phyloP scores from a whole-genome alignment of 2,113 vertebrate species.

The Nettapus auritus region DNA sequence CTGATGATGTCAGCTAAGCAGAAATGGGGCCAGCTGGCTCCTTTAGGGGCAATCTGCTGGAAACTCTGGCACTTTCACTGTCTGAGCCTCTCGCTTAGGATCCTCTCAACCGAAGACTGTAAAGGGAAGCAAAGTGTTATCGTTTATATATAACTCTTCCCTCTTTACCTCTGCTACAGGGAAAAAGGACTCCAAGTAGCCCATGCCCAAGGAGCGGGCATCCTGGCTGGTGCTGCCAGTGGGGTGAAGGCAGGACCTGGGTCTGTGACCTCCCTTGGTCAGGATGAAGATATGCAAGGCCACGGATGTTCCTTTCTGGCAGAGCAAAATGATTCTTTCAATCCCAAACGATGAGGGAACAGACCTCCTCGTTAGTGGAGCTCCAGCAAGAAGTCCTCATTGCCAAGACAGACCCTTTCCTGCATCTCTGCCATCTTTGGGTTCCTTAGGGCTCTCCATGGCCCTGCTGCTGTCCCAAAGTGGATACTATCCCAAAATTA shows the following conservation, averaged over 20 bases:
- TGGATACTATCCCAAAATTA: not conserved
- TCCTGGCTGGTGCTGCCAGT: not conserved
- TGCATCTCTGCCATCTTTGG: not conserved
- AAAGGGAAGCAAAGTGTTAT: not conserved
- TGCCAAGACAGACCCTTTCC: not conserved
- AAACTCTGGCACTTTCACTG: not conserved
- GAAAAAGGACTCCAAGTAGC: not conserved
- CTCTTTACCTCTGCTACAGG: not conserved
- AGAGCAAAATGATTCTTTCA: not conserved
- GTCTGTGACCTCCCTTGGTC: not conserved
- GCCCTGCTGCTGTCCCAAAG: not conserved
- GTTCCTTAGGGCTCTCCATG: not conserved
- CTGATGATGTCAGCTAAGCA: not conserved
- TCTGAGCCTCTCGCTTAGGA: not conserved
- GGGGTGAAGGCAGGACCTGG: not conserved
- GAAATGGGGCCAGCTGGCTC: not conserved
- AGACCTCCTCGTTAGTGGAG: fast-evolving
- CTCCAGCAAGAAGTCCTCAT: not conserved
- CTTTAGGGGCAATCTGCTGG: not conserved
- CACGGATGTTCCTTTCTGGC: not conserved
- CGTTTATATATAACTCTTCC: not conserved
- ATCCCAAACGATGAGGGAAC: fast-evolving
- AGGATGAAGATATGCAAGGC: not conserved
- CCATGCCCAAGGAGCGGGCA: fast-evolving
- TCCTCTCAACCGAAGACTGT: not conserved